phyloP scores from a whole-genome alignment of 92 coral and sea anemone genomes.

The Epizoanthus rinbou region DNA sequence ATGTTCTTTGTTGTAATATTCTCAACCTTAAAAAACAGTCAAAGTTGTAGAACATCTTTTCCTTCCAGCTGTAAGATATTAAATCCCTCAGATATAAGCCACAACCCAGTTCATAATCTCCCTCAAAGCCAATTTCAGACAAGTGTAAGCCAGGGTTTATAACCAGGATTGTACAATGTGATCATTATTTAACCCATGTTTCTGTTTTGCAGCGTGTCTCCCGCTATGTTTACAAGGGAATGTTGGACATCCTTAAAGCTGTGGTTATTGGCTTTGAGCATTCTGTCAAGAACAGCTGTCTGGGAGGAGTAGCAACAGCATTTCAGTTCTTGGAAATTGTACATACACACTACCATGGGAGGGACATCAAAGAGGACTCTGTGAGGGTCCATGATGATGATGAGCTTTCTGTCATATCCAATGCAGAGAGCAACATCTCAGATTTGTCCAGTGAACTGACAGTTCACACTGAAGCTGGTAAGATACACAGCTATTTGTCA shows the following conservation, averaged over 20 bases:
- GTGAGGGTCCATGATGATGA: conserved; percentile 71
- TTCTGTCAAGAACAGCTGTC: conserved; percentile 79
- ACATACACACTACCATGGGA: conserved; percentile 91
- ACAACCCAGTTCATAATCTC: too few species aligned
- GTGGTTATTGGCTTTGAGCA: conserved; percentile 81
- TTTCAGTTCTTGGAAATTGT: conserved; percentile 93
- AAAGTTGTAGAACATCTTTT: too few species aligned
- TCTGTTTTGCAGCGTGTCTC: conserved; percentile 65
- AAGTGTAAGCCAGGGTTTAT: background rate
- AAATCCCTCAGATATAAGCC: too few species aligned
- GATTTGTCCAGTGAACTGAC: conserved; percentile 65
- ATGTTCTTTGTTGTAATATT: too few species aligned
- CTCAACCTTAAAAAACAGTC: too few species aligned
- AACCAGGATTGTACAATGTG: background rate
- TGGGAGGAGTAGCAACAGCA: conserved; percentile 95
- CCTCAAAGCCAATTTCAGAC: too few species aligned
- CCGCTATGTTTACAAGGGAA: conserved; percentile 85
- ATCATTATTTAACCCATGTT: background rate
- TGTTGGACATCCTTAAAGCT: conserved; percentile 79
- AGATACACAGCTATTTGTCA: background rate
- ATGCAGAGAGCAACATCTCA: conserved; percentile 78
- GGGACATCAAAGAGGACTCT: conserved; percentile 78
- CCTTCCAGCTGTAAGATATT: too few species aligned
- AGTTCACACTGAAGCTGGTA: conserved; percentile 18
- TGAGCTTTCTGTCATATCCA: conserved; percentile 75